These are phyloP conservation scores for Tylochromis polylepis DNA, from an alignment of 2,113 vertebrate genomes.

Conservation along the genomic window DNA sequence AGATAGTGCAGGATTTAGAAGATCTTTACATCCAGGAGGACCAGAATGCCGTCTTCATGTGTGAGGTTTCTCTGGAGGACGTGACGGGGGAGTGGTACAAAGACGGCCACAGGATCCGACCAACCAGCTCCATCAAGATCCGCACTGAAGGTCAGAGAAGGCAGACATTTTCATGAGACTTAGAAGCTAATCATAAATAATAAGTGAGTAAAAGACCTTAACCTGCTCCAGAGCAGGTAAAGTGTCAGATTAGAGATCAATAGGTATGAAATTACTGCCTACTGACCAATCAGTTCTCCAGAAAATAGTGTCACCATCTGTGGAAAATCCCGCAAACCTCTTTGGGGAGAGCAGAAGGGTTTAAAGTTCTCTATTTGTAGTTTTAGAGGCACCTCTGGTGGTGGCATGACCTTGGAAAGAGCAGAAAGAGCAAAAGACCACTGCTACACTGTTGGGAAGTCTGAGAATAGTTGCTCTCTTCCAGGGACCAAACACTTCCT, in stretches of 20 bases:
- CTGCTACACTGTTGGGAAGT: background rate
- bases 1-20: constrained; percentile 75
- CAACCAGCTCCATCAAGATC: constrained; percentile 78
- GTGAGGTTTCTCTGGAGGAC: constrained; percentile 78
- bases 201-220: background rate
- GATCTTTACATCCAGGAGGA: constrained; percentile 80
- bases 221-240: background rate
- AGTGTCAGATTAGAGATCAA: background rate
- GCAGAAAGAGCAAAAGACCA: background rate
- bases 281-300: background rate
- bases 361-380: background rate
- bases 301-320: background rate
- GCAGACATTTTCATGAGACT: background rate
- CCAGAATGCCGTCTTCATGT: constrained; percentile 87
- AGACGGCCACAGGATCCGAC: constrained; percentile 73
- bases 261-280: background rate
- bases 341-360: background rate
- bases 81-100: constrained; percentile 81
- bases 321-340: background rate
- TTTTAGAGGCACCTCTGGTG: background rate
- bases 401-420: background rate
- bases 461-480: background rate
- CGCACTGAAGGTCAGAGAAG: constrained; percentile 82
- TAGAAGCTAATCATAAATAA: background rate
- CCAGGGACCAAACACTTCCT: constrained; percentile 86